Evolutionary conservation across 2,888 invertebrate genomes (phyloP), one percentile per base, ranked within the genome.

Genomic region (Drosophila neonasuta): DNA sequence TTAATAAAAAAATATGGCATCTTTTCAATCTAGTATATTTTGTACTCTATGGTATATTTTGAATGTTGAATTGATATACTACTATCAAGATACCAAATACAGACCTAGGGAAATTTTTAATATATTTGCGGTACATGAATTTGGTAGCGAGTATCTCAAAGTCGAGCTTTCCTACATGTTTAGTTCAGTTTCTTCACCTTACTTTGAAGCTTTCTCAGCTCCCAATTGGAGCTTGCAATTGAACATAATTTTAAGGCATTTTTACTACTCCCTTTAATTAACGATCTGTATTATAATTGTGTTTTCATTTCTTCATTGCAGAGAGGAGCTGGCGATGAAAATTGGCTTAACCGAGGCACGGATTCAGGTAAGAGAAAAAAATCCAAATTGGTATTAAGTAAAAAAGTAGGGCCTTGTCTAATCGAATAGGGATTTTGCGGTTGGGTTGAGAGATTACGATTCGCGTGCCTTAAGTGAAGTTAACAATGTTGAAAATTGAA

Each of bases 321-420:
- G 98, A 92, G 97, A 97, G 92, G 97, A 97, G 91, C 93, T 97
- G 69, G 97, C 97, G 39, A 96, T 97, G 95, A 97, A 97, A 92
- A 97, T 97, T 88, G 97, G 97, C 86, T 92, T 97, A 80, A 97
- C 97, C 50, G 97, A 97, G 93, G 97, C 97, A 63, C 93, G 97
- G 90, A 97, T 97, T 92, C 97, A 97, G 95, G 97, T 97, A 93
- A 81, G 52, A 48, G 20, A 39, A 7, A 20, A 9, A 41, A 29
- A 36, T 1, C 36, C 24, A 11, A 30, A 29, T 29, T 24, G 45
- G 11, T 9, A 36, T 11, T 20, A 11, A 15, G 36, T 24, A 13
- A 13, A 13, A 10, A 10, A 29, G 39, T 41, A 41, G 39, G 39
- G 39, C 39, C 36, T 36, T 6, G 39, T 55, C 58, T 55, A 59